phyloP scores from a whole-genome alignment of 2,113 vertebrate genomes.

The Jaculus jaculus region DNA sequence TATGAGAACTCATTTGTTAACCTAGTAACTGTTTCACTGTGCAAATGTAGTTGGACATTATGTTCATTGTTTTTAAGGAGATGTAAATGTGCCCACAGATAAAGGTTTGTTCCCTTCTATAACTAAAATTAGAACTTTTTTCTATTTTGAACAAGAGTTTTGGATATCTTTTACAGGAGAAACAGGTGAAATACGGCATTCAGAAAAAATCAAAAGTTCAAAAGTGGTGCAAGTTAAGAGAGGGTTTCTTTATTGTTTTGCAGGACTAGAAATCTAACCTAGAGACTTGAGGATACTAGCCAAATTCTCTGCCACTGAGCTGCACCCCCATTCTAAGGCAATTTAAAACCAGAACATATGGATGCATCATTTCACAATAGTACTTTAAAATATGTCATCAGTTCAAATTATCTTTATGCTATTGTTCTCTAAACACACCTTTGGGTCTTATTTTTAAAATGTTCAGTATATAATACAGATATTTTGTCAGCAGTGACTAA shows the following conservation, averaged over 20 bases:
- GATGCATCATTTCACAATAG: neutral
- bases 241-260: neutral
- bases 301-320: neutral
- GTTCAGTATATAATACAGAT: neutral
- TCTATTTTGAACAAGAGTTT: neutral
- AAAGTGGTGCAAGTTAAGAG: neutral
- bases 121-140: neutral
- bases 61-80: conserved; percentile 25
- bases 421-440: neutral
- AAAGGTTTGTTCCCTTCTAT: neutral
- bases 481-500: neutral
- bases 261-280: neutral
- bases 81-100: neutral
- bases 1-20: conserved; percentile 26
- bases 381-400: neutral
- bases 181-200: neutral
- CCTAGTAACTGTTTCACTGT: conserved; percentile 2
- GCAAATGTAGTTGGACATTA: neutral
- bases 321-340: too few relatives aligned
- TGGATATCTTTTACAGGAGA: neutral
- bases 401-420: neutral
- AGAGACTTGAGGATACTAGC: neutral
- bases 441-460: neutral
- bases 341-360: neutral
- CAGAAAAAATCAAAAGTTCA: neutral